Base-by-base conservation (phyloP, 37 sponge, comb jelly and placozoan genomes). In the Eunapius fragilis region DNA sequence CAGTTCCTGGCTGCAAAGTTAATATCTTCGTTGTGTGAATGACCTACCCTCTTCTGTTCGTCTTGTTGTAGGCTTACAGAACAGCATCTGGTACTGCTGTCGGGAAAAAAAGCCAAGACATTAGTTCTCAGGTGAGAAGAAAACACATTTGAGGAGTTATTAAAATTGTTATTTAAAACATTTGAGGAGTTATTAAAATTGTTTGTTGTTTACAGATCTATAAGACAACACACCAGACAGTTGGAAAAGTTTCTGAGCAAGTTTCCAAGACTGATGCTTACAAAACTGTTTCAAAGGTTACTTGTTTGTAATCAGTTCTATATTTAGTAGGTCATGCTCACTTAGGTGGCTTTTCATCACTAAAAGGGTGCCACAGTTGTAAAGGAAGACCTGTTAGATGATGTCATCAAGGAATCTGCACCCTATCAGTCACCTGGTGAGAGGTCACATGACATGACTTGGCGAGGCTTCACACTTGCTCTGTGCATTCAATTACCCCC, bases 361-460 rank as follows among this genome's bases (percentile, higher is more conserved):
- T 68, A 11, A 0, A 30, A 93, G 89, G 92, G 95, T 78, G 95
- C 82, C 35, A 76, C 78, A 23, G 68, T 72, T 10, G 88, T 95
- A 17, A 91, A 91, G 49, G 90, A 91, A 72, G 95, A 95, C 25
- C 47, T 95, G 33, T 37, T 95, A 2, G 95, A 95, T 80, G 95
- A 95, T 27, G 81, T 91, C 49, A 70, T 91, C 68, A 77, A 86
- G 58, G 80, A 89, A 37, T 91, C 95, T 32, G 79, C 37, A 31
- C 95, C 95, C 9, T 95, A 95, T 69, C 38, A 89, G 75, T 37
- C 87, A 26, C 95, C 95, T 49, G 93, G 87, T 82, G 36, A 67
- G 80, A 37, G 45, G 14, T 38, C 24, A 37, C 45, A 14, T 38
- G 19, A 37, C 26, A 37, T 13, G 37, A 77, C 24, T 27, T 69